Conservation (phyloP, 2,888 invertebrate genomes). For the Choristoneura rosaceana region DNA sequence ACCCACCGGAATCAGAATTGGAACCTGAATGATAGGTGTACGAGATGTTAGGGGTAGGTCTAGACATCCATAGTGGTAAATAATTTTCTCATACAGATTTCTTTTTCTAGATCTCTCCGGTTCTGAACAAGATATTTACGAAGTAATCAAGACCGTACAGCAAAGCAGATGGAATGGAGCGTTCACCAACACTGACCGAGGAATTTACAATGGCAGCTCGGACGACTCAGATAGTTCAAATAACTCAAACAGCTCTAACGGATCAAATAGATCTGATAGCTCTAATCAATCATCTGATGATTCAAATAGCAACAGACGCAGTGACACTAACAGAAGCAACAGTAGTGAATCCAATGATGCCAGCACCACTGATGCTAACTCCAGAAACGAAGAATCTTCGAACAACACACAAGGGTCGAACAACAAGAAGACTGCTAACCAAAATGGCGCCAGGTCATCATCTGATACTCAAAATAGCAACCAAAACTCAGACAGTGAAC, state of each 20-base stretch:
- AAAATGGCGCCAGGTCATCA: neutral
- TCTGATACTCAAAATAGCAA: neutral
- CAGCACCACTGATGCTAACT: neutral
- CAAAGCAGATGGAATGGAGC: too few species aligned
- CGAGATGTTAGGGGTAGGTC: too few species aligned
- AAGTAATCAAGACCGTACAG: too few species aligned
- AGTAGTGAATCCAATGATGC: neutral
- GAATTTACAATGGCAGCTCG: neutral
- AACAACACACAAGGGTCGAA: neutral
- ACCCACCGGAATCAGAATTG: too few species aligned
- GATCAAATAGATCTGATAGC: neutral
- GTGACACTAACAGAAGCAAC: neutral
- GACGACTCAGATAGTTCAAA: neutral
- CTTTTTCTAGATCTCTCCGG: too few species aligned
- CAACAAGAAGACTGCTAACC: neutral
- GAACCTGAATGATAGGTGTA: too few species aligned
- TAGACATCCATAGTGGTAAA: too few species aligned
- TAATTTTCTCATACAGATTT: too few species aligned
- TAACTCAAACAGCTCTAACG: neutral
- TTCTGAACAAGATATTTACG: too few species aligned
- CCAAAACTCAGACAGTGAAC: neutral
- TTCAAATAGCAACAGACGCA: too few species aligned
- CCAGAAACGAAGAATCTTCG: neutral
- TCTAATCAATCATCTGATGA: neutral
- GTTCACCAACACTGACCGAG: too few species aligned